Percentiles rank a stretch among this genome's conserved stretches.
These are phyloP conservation scores for Limanda limanda DNA, from an alignment of 2,113 vertebrate species.

Conservation along the genomic window DNA sequence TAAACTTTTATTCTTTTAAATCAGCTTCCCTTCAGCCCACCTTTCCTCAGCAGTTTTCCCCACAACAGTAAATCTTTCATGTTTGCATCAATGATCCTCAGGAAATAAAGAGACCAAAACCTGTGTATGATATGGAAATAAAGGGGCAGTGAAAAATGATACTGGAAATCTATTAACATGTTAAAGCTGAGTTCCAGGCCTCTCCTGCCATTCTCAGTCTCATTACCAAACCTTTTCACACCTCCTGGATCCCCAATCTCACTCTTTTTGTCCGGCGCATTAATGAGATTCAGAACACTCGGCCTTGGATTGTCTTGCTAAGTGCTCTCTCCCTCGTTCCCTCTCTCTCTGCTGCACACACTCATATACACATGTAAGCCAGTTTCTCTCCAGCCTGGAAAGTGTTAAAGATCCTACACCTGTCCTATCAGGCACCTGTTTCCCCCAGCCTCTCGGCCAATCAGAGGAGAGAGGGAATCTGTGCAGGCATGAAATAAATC, in stretches of 20 bases:
- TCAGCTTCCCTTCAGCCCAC: too few relatives aligned
- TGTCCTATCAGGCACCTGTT: constrained; percentile 86
- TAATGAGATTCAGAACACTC: constrained; percentile 59
- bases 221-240: constrained; percentile 70
- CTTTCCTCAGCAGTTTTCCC: not conserved
- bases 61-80: too few relatives aligned
- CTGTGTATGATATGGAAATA: constrained; percentile 20
- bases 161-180: constrained; percentile 73
- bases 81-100: not conserved
- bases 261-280: constrained; percentile 58
- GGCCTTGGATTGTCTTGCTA: constrained; percentile 70
- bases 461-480: constrained; percentile 70
- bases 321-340: constrained; percentile 29
- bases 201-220: constrained; percentile 29
- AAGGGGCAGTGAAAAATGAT: constrained; percentile 56
- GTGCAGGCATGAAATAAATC: constrained; percentile 75
- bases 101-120: constrained; percentile 67
- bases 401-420: constrained; percentile 79
- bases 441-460: constrained; percentile 73
- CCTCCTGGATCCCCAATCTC: constrained; percentile 63
- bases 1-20: too few relatives aligned
- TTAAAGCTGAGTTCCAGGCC: constrained; percentile 65
- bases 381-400: constrained; percentile 69
- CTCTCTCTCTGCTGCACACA: not conserved
- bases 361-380: constrained; percentile 44